Percentiles rank a stretch among this genome's conserved stretches.
These are phyloP conservation scores for Andrena hattorfiana DNA, from an alignment of 2,888 invertebrate species.

Conservation along the genomic window DNA sequence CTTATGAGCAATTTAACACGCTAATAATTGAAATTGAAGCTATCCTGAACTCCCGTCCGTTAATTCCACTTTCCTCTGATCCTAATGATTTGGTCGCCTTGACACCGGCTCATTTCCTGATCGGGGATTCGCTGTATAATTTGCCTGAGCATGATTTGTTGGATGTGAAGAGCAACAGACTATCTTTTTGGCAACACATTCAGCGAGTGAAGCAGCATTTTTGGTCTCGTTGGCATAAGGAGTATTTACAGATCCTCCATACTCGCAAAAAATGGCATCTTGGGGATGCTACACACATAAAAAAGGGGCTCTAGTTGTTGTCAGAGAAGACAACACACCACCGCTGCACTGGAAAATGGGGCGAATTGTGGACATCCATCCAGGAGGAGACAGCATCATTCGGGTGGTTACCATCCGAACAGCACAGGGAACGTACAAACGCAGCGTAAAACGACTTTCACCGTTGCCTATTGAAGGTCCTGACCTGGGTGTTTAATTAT, in stretches of 20 bases:
- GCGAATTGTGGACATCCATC: background rate
- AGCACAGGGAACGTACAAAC: background rate
- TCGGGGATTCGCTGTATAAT: conserved; percentile 7
- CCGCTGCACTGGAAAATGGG: background rate
- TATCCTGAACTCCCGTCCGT: background rate
- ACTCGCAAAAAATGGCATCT: background rate
- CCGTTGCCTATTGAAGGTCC: background rate
- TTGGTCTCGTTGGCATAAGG: background rate
- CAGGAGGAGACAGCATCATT: background rate
- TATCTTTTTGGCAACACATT: background rate
- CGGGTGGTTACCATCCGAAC: background rate
- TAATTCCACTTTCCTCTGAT: background rate
- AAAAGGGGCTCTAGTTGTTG: background rate
- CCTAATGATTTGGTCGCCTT: conserved; percentile 11
- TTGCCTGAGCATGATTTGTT: background rate
- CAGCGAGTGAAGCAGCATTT: background rate
- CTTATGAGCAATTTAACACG: background rate
- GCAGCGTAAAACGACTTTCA: background rate
- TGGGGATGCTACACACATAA: background rate
- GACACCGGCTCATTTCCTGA: conserved; percentile 9
- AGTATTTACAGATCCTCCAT: background rate
- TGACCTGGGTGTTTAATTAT: too few species aligned
- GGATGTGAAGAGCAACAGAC: background rate
- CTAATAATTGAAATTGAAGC: background rate
- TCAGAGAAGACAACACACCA: background rate